Evolutionary conservation across 2,888 invertebrate species (phyloP).

Genomic region (Drosophila anomelani): DNA sequence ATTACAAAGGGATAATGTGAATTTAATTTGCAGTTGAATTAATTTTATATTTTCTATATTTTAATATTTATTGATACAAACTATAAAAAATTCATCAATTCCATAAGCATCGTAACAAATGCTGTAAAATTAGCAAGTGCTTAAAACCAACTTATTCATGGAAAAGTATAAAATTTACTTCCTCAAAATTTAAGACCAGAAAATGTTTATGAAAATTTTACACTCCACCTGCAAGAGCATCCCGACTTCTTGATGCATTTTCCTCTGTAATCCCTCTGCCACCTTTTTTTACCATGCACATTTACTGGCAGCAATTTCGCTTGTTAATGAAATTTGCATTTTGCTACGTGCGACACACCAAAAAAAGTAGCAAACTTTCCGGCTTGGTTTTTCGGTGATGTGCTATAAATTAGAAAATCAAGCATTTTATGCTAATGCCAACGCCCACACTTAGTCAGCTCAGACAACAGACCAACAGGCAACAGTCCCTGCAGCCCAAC

Average conservation of each 20-base stretch:
- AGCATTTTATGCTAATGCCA: conserved; percentile 75
- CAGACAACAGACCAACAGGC: conserved; percentile 23
- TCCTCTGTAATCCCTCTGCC: conserved; percentile 6
- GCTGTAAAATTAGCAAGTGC: no score
- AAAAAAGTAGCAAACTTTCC: conserved; percentile 49
- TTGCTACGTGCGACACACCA: conserved; percentile 68
- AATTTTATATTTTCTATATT: no score
- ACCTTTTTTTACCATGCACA: conserved; percentile 35
- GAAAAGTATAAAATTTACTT: neutral
- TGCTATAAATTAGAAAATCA: conserved; percentile 78
- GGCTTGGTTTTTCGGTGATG: conserved; percentile 69
- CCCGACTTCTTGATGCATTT: conserved; percentile 12
- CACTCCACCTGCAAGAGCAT: conserved; percentile 22
- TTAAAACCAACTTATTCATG: no score
- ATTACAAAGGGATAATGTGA: neutral
- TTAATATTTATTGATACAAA: neutral
- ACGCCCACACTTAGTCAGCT: conserved; percentile 48
- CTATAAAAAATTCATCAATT: no score
- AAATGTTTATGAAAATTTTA: neutral
- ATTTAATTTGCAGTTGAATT: neutral
- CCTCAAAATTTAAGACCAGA: neutral
- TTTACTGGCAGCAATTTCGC: conserved; percentile 71
- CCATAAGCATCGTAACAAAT: no score
- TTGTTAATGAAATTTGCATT: conserved; percentile 78
- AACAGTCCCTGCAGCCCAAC: conserved; percentile 11